Conservation (phyloP, 2,888 invertebrate genomes). For the Cecidostiba fungosa region DNA sequence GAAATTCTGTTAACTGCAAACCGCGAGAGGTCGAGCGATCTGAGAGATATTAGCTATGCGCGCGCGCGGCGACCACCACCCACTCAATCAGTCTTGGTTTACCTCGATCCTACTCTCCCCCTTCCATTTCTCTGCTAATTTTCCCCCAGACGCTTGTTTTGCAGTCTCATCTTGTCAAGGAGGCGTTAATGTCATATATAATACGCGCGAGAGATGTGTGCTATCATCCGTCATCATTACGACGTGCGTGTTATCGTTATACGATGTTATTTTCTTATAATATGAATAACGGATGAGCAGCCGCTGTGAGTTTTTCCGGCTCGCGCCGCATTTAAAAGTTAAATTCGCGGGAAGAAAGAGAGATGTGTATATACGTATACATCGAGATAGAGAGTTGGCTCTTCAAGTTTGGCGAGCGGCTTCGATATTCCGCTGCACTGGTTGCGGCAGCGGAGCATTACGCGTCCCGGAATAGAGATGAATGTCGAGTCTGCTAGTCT, state of each 20-base stretch:
- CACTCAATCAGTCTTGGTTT: conserved; percentile 50
- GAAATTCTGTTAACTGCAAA: conserved; percentile 33
- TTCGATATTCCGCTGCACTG: background rate
- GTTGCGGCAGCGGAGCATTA: background rate
- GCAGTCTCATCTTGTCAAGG: background rate
- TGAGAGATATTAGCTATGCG: conserved; percentile 31
- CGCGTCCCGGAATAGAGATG: background rate
- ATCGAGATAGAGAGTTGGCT: background rate
- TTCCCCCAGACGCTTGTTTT: conserved; percentile 2
- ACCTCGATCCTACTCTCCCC: background rate
- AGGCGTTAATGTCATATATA: background rate
- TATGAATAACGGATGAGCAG: conserved; percentile 8
- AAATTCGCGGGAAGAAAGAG: background rate
- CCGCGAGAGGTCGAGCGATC: background rate
- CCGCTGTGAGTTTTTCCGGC: background rate
- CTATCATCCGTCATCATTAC: background rate
- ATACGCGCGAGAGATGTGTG: background rate
- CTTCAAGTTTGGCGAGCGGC: background rate
- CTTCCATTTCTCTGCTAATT: background rate
- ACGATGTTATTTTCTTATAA: background rate
- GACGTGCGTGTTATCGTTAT: background rate
- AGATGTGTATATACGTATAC: background rate
- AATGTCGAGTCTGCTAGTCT: background rate
- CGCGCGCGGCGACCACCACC: background rate
- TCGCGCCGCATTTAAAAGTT: background rate